Evolutionary conservation across 2,888 invertebrate species (phyloP), one percentile per base, ranked within the genome.

Genomic region (Formica aserva): DNA sequence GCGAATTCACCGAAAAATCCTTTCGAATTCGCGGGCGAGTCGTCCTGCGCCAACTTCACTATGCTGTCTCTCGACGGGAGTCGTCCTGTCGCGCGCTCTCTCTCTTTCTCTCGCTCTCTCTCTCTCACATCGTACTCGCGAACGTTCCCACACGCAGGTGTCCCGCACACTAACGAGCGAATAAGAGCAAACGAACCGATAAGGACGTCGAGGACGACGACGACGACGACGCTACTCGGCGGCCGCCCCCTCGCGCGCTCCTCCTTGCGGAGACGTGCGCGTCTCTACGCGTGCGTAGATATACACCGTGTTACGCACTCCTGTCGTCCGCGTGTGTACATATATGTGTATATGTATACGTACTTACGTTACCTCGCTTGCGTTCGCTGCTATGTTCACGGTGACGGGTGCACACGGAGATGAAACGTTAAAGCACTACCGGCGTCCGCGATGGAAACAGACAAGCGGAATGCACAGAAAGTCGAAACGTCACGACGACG

Each of bases 231-330:
- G 67, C 57, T 55, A 22, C 22, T 82, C 82, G 52, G 41, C 26
- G 55, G 60, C 80, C 57, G 60, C 82, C 52, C 52, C 75, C 81
- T 82, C 65, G 80, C 77, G 52, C 81, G 65, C 69, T 62, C 62
- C 55, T 41, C 22, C 81, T n/a, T 18, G 48, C 48, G 48, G 48
- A 52, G 78, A 62, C 6, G 26, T 29, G 81, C 45, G 85, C 5
- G 22, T 22, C 63, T 22, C 63, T 80, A 77, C 72, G 52, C 78
- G 85, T 82, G 78, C 75, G 62, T 69, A 26, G 57, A 45, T 80
- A 62, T 26, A 9, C 41, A 35, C 41, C 38, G 32, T 45, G 63
- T 55, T 65, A 52, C 83, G 52, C 26, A 45, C 67, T 78, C 78
- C n/a, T 52, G 26, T 38, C 26, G 26, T n/a, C 45, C 81, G 81